These are phyloP conservation scores for Seriola dumerili DNA, from an alignment of 2,113 vertebrate genomes.

Conservation along the genomic window DNA sequence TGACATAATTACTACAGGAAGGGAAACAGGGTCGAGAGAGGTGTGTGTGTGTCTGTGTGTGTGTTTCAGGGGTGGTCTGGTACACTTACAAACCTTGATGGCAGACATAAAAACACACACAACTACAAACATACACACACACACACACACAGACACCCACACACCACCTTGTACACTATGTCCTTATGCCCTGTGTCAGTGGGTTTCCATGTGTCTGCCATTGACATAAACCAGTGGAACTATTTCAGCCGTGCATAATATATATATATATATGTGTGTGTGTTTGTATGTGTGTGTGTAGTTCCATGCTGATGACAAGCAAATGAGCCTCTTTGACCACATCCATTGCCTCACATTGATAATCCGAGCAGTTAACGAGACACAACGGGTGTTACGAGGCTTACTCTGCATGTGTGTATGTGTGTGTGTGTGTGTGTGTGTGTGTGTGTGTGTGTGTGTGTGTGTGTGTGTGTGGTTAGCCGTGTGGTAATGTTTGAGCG, in stretches of 20 bases:
- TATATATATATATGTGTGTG: not conserved
- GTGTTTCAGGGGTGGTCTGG: slow-evolving; percentile 42
- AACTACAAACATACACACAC: slow-evolving; percentile 19
- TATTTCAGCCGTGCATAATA: not conserved
- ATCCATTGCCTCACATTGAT: slow-evolving; percentile 61
- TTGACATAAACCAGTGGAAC: slow-evolving; percentile 36
- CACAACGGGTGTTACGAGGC: slow-evolving; percentile 51
- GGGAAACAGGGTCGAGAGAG: slow-evolving; percentile 49
- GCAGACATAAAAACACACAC: slow-evolving; percentile 67
- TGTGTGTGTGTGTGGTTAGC: slow-evolving; percentile 46
- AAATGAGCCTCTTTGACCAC: slow-evolving; percentile 43
- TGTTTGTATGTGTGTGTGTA: slow-evolving; percentile 21
- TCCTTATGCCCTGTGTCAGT: slow-evolving; percentile 23
- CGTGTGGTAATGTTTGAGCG: slow-evolving; percentile 69
- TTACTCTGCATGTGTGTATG: slow-evolving; percentile 36
- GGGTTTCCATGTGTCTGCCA: slow-evolving; percentile 39
- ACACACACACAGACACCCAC: slow-evolving; percentile 43
- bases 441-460: slow-evolving; percentile 32
- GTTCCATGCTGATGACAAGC: slow-evolving; percentile 48
- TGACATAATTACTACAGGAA: slow-evolving; percentile 67
- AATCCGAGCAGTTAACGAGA: slow-evolving; percentile 66
- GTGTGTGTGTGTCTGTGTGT: slow-evolving; percentile 15
- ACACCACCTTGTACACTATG: slow-evolving; percentile 16
- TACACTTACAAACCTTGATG: slow-evolving; percentile 15
- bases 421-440: slow-evolving; percentile 34